Conservation (phyloP, 2,888 invertebrate genomes). For the Epirrhoe tristata region DNA sequence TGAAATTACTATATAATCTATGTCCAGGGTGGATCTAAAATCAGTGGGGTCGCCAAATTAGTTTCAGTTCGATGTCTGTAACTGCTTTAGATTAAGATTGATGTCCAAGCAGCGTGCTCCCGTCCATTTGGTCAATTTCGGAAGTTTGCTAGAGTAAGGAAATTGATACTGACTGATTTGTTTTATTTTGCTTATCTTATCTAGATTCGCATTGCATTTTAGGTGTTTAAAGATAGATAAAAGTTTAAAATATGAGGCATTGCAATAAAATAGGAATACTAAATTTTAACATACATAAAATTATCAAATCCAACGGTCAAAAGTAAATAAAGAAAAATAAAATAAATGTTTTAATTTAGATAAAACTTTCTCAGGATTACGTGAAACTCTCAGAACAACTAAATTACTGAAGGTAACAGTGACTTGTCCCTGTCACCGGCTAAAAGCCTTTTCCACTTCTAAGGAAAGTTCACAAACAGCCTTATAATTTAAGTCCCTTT, state of each 20-base stretch:
- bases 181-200: conserved; percentile 4
- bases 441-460: conserved; percentile 26
- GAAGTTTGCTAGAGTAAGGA: conserved; percentile 26
- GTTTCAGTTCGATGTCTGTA: conserved; percentile 40
- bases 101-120: conserved; percentile 38
- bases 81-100: conserved; percentile 43
- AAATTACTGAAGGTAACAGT: conserved; percentile 1
- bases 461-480: conserved; percentile 13
- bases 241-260: too few species aligned
- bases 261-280: too few species aligned
- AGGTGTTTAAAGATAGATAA: too few species aligned
- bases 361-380: not conserved
- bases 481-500: conserved; percentile 10
- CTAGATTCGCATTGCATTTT: too few species aligned
- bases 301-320: too few species aligned
- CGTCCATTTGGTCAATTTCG: conserved; percentile 36
- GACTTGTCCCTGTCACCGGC: conserved; percentile 5
- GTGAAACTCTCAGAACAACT: not conserved
- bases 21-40: conserved; percentile 31
- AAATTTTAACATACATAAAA: too few species aligned
- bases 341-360: not conserved
- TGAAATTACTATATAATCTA: not conserved
- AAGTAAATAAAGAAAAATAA: not conserved
- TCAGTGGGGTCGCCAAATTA: conserved; percentile 44
- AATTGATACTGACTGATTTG: conserved; percentile 13